Conservation (phyloP, 2,113 vertebrate species). For the Pangasianodon hypophthalmus region DNA sequence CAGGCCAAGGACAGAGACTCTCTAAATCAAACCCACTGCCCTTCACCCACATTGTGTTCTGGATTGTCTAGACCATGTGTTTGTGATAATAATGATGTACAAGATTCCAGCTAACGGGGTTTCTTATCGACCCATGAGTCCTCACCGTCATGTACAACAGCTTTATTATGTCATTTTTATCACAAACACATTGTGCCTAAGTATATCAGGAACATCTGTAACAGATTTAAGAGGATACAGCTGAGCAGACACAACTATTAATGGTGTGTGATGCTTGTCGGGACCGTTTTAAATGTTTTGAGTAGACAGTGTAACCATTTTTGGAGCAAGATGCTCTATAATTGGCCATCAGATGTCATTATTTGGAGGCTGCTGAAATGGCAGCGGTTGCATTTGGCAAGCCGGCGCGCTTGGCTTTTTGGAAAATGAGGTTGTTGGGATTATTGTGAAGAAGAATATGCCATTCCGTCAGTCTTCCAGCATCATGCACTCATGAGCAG, state of each 20-base stretch:
- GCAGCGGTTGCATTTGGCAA: slow-evolving; percentile 5
- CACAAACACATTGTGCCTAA: slow-evolving; percentile 21
- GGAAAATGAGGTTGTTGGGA: slow-evolving; percentile 53
- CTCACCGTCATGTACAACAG: slow-evolving; percentile 14
- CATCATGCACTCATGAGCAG: slow-evolving; percentile 58
- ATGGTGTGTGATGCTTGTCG: slow-evolving; percentile 4
- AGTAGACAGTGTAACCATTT: slow-evolving; percentile 22
- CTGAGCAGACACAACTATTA: slow-evolving; percentile 25
- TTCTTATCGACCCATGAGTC: slow-evolving; percentile 17
- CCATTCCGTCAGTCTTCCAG: slow-evolving; percentile 57
- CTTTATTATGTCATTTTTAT: slow-evolving; percentile 30
- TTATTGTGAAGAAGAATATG: slow-evolving; percentile 52
- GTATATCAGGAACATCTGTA: slow-evolving; percentile 20
- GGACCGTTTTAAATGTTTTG: slow-evolving; percentile 16
- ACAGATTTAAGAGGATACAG: slow-evolving; percentile 21
- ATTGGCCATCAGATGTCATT: slow-evolving; percentile 33
- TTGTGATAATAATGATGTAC: slow-evolving; percentile 28
- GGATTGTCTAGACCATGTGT: slow-evolving; percentile 6
- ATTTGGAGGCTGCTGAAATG: slow-evolving; percentile 27
- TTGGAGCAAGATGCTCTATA: slow-evolving; percentile 12
- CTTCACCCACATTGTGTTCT: neutral
- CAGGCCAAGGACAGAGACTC: neutral
- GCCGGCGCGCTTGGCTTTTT: neutral
- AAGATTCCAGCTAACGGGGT: slow-evolving; percentile 18
- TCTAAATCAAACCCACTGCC: neutral